These are phyloP conservation scores for Panagrolaimus sp. DNA, from an alignment of 1,140 invertebrate genomes.

Conservation along the genomic window DNA sequence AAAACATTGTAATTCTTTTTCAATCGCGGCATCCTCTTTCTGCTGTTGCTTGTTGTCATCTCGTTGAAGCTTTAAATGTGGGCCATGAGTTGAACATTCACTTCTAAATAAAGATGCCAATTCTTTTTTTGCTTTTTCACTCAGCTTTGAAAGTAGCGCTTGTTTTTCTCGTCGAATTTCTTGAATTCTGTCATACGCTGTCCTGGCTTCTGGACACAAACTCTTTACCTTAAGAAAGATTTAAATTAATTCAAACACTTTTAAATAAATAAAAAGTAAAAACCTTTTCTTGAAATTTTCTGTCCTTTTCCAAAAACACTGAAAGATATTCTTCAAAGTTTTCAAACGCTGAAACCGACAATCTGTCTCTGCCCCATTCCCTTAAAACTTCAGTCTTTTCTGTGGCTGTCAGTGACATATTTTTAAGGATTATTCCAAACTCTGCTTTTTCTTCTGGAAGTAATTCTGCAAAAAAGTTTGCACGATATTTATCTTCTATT, in stretches of 20 bases:
- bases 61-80: too few relatives aligned
- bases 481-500: slow-evolving; percentile 1
- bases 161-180: slow-evolving; percentile 2
- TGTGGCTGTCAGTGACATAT: not conserved
- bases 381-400: not conserved
- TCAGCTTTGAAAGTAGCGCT: not conserved
- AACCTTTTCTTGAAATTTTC: not conserved
- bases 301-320: not conserved
- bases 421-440: not conserved
- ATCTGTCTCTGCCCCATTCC: not conserved
- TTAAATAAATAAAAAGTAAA: not conserved
- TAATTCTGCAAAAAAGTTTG: slow-evolving; percentile 1
- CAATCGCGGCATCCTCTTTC: too few relatives aligned
- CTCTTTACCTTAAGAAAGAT: not conserved
- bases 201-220: not conserved
- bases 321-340: not conserved
- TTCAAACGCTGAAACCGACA: not conserved
- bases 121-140: not conserved
- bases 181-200: slow-evolving; percentile 3
- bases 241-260: too few relatives aligned
- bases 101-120: slow-evolving; percentile 1
- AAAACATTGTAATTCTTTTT: too few relatives aligned
- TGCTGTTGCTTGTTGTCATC: too few relatives aligned
- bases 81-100: slow-evolving; percentile 1
- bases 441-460: slow-evolving; percentile 10